These are phyloP conservation scores for Andrena marginata DNA, from an alignment of 2,888 invertebrate genomes.

Conservation along the genomic window DNA sequence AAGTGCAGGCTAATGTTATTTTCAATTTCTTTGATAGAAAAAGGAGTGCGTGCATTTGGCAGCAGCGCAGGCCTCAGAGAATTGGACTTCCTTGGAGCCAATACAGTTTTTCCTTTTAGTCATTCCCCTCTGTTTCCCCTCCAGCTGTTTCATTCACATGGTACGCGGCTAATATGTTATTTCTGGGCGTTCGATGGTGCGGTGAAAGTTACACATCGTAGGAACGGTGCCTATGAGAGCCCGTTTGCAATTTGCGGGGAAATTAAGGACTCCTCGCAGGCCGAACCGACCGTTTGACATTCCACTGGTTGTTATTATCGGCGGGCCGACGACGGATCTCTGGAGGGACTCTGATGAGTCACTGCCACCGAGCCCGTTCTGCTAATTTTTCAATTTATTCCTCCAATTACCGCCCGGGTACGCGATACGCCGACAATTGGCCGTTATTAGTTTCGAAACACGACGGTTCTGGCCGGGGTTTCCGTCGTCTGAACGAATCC, in stretches of 20 bases:
- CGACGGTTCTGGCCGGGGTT: conserved; percentile 67
- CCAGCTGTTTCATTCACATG: conserved; percentile 4
- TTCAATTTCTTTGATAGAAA: too few relatives aligned
- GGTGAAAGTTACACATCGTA: conserved; percentile 25
- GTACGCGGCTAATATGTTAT: neutral
- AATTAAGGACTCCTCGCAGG: conserved; percentile 70
- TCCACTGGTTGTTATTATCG: conserved; percentile 80
- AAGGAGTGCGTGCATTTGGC: too few relatives aligned
- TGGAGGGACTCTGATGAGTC: conserved; percentile 68
- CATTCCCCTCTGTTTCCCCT: too few relatives aligned
- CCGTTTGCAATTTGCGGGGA: conserved; percentile 75
- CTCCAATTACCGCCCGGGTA: conserved; percentile 79
- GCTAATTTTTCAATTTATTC: conserved; percentile 84
- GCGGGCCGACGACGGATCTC: conserved; percentile 72
- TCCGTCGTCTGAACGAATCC: conserved; percentile 70
- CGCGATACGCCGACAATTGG: conserved; percentile 81
- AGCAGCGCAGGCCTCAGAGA: too few relatives aligned
- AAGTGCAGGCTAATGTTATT: too few relatives aligned
- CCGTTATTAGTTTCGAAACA: conserved; percentile 79
- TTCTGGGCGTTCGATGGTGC: neutral
- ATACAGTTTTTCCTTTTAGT: too few relatives aligned
- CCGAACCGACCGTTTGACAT: conserved; percentile 79
- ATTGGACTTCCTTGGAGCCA: too few relatives aligned
- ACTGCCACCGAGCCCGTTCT: conserved; percentile 73
- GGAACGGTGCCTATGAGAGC: conserved; percentile 57